Evolutionary conservation across 2,797 vertebrate genomes (phyloP).

Genomic region (Mareca strepera): DNA sequence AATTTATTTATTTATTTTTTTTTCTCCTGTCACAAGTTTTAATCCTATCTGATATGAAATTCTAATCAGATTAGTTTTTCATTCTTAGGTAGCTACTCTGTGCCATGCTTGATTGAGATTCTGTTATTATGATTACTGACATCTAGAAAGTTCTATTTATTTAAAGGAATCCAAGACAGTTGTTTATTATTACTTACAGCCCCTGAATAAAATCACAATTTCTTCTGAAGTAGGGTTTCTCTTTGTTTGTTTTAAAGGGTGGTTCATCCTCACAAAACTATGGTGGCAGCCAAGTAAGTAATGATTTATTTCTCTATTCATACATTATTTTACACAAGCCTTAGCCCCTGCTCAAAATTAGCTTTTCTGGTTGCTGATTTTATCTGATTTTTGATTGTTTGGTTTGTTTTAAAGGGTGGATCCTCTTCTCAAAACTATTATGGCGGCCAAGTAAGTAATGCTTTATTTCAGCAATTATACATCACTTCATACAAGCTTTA

Average conservation of each 20-base stretch:
- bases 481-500: not conserved
- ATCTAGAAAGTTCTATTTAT: not conserved
- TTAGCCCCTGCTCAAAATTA: not conserved
- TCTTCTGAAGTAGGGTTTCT: not conserved
- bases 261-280: conserved; percentile 12
- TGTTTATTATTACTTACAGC: not conserved
- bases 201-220: not conserved
- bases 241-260: not conserved
- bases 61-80: not conserved
- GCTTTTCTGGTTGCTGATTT: not conserved
- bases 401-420: not conserved
- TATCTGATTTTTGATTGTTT: not conserved
- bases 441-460: not conserved
- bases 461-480: not conserved
- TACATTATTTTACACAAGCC: not conserved
- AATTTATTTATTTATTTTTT: not conserved
- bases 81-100: not conserved
- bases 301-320: not conserved
- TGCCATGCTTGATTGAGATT: not conserved
- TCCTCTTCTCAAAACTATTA: not conserved
- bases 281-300: conserved; percentile 24
- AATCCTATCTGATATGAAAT: not conserved
- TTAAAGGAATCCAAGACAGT: not conserved
- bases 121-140: not conserved
- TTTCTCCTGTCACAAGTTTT: not conserved